phyloP scores from a whole-genome alignment of 2,797 vertebrate species.

The Molothrus aeneus region DNA sequence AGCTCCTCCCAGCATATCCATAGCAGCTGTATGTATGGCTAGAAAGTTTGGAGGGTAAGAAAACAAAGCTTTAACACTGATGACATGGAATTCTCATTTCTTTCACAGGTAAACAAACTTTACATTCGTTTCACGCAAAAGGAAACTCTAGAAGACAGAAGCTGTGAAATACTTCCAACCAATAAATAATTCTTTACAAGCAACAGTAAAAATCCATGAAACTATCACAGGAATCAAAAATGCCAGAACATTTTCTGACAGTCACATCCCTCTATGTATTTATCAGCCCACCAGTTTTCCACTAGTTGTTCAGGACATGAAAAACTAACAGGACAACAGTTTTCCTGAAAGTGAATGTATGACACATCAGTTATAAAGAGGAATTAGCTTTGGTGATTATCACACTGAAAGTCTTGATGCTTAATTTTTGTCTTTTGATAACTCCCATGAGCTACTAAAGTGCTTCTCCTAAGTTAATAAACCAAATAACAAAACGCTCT shows the following conservation, averaged over 20 bases:
- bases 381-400: neutral
- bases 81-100: neutral
- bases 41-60: neutral
- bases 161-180: neutral
- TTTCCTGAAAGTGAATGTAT: neutral
- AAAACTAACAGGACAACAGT: neutral
- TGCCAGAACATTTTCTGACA: neutral
- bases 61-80: neutral
- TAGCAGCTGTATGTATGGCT: constrained; percentile 88
- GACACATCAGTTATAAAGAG: neutral
- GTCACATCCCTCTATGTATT: neutral
- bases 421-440: neutral
- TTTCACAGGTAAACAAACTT: neutral
- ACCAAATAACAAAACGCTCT: neutral
- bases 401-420: neutral
- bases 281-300: neutral
- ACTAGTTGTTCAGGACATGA: neutral
- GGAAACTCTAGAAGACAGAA: neutral
- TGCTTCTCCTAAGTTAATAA: neutral
- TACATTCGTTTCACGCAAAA: neutral
- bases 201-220: neutral
- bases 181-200: neutral
- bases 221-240: neutral
- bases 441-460: neutral
- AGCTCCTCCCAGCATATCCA: constrained; percentile 92